These are phyloP conservation scores for Heliconius nattereri DNA, from an alignment of 1,140 invertebrate species.

Conservation along the genomic window DNA sequence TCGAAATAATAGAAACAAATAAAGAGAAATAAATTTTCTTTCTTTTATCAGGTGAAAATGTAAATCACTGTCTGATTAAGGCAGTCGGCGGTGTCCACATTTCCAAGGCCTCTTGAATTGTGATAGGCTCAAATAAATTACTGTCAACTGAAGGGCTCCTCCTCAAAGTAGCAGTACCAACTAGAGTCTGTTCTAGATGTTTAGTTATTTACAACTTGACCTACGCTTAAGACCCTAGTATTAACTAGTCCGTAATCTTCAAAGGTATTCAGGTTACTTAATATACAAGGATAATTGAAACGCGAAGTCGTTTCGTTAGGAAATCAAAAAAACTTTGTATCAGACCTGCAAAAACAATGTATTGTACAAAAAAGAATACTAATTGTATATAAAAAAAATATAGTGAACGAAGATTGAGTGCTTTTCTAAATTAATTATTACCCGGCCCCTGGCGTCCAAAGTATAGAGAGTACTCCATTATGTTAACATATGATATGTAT, in stretches of 20 bases:
- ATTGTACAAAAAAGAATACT: neutral
- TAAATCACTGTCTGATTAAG: conserved; percentile 8
- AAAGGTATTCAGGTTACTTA: no score
- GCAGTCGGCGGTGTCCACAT: neutral
- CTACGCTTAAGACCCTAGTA: neutral
- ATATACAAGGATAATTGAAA: no score
- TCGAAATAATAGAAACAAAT: neutral
- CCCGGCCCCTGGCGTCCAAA: neutral
- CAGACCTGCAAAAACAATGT: neutral
- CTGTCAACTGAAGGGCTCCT: neutral
- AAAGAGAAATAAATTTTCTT: neutral
- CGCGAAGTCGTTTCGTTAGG: no score
- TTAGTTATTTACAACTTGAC: conserved; percentile 15
- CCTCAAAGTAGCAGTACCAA: neutral
- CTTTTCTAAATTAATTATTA: neutral
- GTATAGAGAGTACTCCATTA: neutral
- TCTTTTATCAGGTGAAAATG: conserved; percentile 5
- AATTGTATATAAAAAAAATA: neutral
- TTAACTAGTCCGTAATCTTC: neutral
- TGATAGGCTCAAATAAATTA: conserved; percentile 11
- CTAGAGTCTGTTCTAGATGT: neutral
- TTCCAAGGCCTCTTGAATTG: neutral
- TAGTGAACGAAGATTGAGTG: neutral
- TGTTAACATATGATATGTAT: neutral
- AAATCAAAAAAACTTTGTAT: neutral